Evolutionary conservation across 2,888 invertebrate species (phyloP), one percentile per base, ranked within the genome.

Genomic region (Macrophya annulata): DNA sequence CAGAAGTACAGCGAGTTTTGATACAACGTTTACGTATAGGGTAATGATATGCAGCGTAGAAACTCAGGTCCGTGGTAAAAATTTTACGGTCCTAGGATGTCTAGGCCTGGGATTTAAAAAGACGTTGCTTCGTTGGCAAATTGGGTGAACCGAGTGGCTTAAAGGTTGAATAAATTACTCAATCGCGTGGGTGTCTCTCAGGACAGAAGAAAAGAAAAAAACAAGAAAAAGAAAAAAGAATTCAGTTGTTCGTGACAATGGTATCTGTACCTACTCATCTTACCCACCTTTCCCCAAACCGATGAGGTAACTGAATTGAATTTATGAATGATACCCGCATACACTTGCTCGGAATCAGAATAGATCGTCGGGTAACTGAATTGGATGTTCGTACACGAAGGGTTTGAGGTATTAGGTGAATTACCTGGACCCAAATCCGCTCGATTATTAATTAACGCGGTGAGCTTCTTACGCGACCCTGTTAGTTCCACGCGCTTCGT

Each of bases 181-280:
- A 89, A 88, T 90, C 89, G 90, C 89, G 89, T 91, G 91, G 89
- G 87, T 86, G 85, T 85, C 86, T 81, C 55, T 62, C 31, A 21
- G 62, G 55, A 37, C 59, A 17, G 31, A 31, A 31, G 31, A 31
- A 3, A 3, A 31, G 31, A 31, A 3, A 31, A 31, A 3, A 31
- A 31, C 1, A 31, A 31, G 31, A 31, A 31, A 3, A 31, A 31
- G 3, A 31, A 31, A 37, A 59, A 81, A 81, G 62, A 81, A 81
- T 81, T 43, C 81, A 81, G 62, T 81, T 81, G 81, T 81, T 81
- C 81, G 81, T 81, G 81, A 81, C 62, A 62, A 81, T 17, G 81
- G 62, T 81, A 81, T 81, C 81, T 81, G 31, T 55, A 51, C 51
- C 37, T 55, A 17, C 62, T 43, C 81, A 81, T 81, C 81, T 59